A percentile compares a stretch with the other conserved stretches of the same genome.
phyloP scores from a whole-genome alignment of 2,797 vertebrate genomes.

The Coilia nasus region DNA sequence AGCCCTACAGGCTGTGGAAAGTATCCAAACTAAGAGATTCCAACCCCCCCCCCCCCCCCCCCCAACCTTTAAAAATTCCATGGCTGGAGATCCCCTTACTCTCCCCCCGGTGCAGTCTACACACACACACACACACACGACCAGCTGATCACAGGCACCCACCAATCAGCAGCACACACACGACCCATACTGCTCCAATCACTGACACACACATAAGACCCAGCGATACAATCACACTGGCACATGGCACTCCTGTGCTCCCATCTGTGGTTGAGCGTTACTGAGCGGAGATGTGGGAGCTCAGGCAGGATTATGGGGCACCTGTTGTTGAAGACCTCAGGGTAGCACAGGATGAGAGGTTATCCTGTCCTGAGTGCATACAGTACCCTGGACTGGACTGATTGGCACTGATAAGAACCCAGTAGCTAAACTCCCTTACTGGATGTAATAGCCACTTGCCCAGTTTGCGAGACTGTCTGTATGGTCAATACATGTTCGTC shows the following conservation, averaged over 20 bases:
- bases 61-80: constrained; percentile 31
- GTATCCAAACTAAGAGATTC: constrained; percentile 47
- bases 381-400: too few species aligned
- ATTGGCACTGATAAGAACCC: too few species aligned
- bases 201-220: constrained; percentile 7
- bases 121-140: constrained; percentile 17
- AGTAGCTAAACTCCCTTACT: too few species aligned
- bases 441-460: too few species aligned
- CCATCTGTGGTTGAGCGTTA: neutral
- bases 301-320: too few species aligned
- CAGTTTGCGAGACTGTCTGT: too few species aligned
- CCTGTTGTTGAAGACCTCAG: too few species aligned
- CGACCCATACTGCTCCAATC: neutral
- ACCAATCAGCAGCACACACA: neutral
- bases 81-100: constrained; percentile 50
- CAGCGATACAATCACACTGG: neutral
- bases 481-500: too few species aligned
- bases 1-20: constrained; percentile 38
- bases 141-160: neutral
- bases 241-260: neutral
- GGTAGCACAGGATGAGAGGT: too few species aligned
- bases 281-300: too few species aligned
- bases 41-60: constrained; percentile 21
- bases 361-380: too few species aligned
- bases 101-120: constrained; percentile 25